Percentiles rank a stretch among this genome's conserved stretches.
These are phyloP conservation scores for Pao palembangensis DNA, from an alignment of 2,113 vertebrate species.

Conservation along the genomic window DNA sequence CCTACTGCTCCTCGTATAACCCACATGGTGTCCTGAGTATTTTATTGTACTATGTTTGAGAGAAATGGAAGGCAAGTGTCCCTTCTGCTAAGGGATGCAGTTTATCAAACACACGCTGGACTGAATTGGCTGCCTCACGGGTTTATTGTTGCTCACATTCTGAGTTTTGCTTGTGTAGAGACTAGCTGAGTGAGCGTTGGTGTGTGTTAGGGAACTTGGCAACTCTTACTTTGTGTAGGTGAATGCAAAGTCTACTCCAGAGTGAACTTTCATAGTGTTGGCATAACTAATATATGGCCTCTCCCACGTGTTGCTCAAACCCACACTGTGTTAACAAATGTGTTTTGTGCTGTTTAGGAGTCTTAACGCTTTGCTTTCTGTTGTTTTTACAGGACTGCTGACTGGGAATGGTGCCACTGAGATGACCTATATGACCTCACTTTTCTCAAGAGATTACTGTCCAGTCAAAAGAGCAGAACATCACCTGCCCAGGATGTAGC, in stretches of 20 bases:
- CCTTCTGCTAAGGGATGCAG: conserved; percentile 54
- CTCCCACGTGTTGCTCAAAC: conserved; percentile 52
- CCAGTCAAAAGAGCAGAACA: conserved; percentile 47
- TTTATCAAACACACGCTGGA: conserved; percentile 33
- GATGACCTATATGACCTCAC: conserved; percentile 68
- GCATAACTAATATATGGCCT: conserved; percentile 28
- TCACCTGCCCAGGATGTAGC: conserved; percentile 46
- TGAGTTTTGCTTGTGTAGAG: conserved; percentile 56
- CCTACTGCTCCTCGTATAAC: no score
- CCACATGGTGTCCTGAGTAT: no score
- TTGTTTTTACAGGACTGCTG: conserved; percentile 19
- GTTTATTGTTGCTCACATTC: conserved; percentile 58
- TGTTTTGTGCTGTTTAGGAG: conserved; percentile 30
- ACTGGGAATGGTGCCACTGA: conserved; percentile 54
- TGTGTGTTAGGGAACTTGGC: conserved; percentile 43
- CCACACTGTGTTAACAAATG: conserved; percentile 41
- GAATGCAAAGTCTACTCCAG: conserved; percentile 51
- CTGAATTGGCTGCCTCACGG: conserved; percentile 42
- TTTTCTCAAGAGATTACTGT: conserved; percentile 47
- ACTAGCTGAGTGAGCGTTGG: conserved; percentile 26
- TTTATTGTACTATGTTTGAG: conserved; percentile 34
- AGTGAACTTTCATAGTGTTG: conserved; percentile 52
- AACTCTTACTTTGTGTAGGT: conserved; percentile 57
- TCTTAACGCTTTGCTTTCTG: conserved; percentile 19
- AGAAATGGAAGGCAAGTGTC: conserved; percentile 46